phyloP scores from a whole-genome alignment of 2,113 vertebrate genomes.

The Stegastes partitus region DNA sequence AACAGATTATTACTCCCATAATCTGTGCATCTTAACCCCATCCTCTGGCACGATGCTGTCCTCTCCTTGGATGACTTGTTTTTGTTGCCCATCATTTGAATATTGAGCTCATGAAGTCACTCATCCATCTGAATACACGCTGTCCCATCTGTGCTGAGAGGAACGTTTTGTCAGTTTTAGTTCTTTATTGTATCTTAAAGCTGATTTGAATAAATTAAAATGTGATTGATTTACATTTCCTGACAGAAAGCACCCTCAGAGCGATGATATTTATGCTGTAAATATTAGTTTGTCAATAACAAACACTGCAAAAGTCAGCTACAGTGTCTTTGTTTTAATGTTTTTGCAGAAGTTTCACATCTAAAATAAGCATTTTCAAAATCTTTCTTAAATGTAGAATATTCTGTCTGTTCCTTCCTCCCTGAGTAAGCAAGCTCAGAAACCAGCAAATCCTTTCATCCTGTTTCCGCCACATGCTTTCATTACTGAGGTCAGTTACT shows the following conservation, averaged over 20 bases:
- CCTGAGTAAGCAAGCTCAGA: conserved; percentile 63
- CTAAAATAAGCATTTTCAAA: too few species aligned
- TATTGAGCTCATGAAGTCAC: conserved; percentile 7
- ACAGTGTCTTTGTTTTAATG: too few species aligned
- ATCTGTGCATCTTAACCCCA: conserved; percentile 28
- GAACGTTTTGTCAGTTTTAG: too few species aligned
- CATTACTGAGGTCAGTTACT: conserved; percentile 67
- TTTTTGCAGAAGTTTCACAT: too few species aligned
- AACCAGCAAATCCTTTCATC: conserved; percentile 79
- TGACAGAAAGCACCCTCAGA: too few species aligned
- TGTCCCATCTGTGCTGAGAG: neutral
- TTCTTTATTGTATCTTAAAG: too few species aligned
- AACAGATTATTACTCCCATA: conserved; percentile 15
- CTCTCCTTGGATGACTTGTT: neutral
- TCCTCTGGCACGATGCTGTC: neutral
- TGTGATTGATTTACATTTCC: too few species aligned
- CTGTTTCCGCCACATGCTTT: conserved; percentile 70
- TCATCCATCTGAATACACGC: neutral
- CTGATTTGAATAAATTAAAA: too few species aligned
- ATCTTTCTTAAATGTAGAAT: neutral
- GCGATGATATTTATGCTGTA: too few species aligned
- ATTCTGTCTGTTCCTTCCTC: conserved; percentile 6
- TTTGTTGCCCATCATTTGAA: neutral
- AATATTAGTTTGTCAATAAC: too few species aligned
- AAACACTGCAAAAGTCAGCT: too few species aligned